Evolutionary conservation across 2,113 vertebrate species (phyloP).

Genomic region (Scomber scombrus): DNA sequence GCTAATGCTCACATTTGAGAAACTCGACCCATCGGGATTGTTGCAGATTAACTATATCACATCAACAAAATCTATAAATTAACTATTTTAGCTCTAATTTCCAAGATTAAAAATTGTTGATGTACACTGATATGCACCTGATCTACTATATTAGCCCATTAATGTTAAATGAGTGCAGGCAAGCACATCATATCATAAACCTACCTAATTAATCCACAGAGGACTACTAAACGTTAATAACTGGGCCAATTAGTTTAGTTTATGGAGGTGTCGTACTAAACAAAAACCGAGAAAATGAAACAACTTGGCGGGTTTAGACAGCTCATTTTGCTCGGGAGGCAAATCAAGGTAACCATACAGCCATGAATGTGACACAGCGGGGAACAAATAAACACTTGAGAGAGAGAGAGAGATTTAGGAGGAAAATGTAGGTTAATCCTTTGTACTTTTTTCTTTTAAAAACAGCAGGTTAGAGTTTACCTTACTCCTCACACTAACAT

Average conservation of each 20-base stretch:
- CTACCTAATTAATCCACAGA: not conserved
- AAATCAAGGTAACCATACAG: slow-evolving; percentile 23
- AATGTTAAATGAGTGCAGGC: not conserved
- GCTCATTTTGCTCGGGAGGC: not conserved
- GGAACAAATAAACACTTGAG: not conserved
- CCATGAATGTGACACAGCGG: not conserved
- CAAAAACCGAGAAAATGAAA: not conserved
- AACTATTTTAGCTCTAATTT: not conserved
- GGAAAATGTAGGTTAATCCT: slow-evolving; percentile 60
- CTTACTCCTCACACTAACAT: not conserved
- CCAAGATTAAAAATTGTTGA: not conserved
- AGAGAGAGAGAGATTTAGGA: slow-evolving; percentile 1
- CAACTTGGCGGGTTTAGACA: not conserved
- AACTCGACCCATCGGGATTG: not conserved
- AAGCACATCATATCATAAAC: not conserved
- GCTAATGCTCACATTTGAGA: not conserved
- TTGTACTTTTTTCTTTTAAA: not conserved
- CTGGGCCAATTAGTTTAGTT: not conserved
- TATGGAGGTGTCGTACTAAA: not conserved
- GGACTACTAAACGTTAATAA: not conserved
- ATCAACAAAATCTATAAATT: not conserved
- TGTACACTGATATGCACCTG: not conserved
- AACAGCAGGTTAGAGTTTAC: slow-evolving; percentile 14
- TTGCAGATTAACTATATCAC: not conserved
- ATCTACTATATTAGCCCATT: not conserved